A percentile compares a stretch with the other conserved stretches of the same genome.
Conservation (phyloP, 2,113 vertebrate genomes). For the Theristicus caerulescens region DNA sequence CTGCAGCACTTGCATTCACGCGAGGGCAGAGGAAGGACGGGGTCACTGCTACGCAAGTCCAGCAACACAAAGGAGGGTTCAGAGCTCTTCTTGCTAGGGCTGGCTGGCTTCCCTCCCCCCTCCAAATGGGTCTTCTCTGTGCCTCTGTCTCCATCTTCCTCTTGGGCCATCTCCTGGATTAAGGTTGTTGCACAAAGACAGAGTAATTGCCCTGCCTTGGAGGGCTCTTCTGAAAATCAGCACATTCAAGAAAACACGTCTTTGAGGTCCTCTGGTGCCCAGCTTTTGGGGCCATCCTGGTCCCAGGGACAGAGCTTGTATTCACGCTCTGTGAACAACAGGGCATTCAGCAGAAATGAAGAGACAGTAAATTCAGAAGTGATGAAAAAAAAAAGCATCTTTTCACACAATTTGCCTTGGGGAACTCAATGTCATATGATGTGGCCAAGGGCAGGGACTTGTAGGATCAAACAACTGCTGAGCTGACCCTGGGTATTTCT, state of each 20-base stretch:
- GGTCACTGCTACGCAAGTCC: neutral
- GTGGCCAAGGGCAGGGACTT: neutral
- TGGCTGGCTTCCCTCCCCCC: neutral
- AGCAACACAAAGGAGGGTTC: neutral
- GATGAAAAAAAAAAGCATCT: neutral
- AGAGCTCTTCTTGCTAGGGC: neutral
- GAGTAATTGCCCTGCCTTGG: neutral
- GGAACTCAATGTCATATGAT: neutral
- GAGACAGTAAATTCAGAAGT: conserved; percentile 19
- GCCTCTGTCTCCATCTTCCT: neutral
- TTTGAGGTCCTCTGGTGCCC: neutral
- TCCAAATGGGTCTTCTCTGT: neutral
- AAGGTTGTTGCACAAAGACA: neutral
- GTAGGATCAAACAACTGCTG: neutral
- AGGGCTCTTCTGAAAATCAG: neutral
- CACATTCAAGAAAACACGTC: neutral
- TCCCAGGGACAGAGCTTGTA: neutral
- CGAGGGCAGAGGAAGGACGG: neutral
- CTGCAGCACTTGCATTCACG: neutral
- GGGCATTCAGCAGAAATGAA: neutral
- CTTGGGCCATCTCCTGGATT: neutral
- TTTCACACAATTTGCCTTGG: neutral
- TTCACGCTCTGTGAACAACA: neutral
- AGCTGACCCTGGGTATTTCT: neutral
- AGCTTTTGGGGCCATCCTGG: neutral